phyloP scores from a whole-genome alignment of 2,888 invertebrate species.

The Matsumyia berberina region DNA sequence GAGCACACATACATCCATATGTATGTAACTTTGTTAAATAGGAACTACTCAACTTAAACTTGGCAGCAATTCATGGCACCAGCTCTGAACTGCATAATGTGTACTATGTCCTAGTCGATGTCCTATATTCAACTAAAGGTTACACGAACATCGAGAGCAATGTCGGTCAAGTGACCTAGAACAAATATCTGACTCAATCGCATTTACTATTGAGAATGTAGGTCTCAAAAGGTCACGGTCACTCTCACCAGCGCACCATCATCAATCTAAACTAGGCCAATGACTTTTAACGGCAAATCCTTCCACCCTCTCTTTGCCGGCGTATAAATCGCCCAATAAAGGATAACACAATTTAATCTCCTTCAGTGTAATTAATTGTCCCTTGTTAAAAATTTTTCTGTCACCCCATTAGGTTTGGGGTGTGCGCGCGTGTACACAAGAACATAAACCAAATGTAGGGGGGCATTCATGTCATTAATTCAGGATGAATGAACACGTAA shows the following conservation, averaged over 20 bases:
- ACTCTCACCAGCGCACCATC: conserved; percentile 4
- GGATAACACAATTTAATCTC: conserved; percentile 35
- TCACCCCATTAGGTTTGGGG: conserved; percentile 48
- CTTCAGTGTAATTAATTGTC: conserved; percentile 21
- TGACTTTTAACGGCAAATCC: conserved; percentile 36
- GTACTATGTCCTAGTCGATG: conserved; percentile 18
- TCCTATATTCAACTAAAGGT: conserved; percentile 24
- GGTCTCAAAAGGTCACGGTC: conserved; percentile 37
- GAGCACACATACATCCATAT: neutral
- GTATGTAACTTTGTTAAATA: neutral
- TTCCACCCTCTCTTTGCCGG: neutral
- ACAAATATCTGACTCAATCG: conserved; percentile 7
- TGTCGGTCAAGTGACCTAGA: conserved; percentile 45
- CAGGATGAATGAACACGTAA: conserved; percentile 40
- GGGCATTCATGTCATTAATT: conserved; percentile 24
- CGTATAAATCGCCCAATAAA: conserved; percentile 20
- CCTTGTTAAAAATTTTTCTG: conserved; percentile 35
- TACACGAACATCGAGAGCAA: conserved; percentile 1
- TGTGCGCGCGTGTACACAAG: conserved; percentile 24
- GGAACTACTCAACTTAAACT: neutral
- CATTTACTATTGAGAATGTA: conserved; percentile 11
- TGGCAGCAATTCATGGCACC: neutral
- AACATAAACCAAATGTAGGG: neutral
- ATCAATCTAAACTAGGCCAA: conserved; percentile 53
- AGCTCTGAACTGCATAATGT: conserved; percentile 13